phyloP scores from a whole-genome alignment of 2,113 vertebrate species.

The Lamprologus ornatipinnis region DNA sequence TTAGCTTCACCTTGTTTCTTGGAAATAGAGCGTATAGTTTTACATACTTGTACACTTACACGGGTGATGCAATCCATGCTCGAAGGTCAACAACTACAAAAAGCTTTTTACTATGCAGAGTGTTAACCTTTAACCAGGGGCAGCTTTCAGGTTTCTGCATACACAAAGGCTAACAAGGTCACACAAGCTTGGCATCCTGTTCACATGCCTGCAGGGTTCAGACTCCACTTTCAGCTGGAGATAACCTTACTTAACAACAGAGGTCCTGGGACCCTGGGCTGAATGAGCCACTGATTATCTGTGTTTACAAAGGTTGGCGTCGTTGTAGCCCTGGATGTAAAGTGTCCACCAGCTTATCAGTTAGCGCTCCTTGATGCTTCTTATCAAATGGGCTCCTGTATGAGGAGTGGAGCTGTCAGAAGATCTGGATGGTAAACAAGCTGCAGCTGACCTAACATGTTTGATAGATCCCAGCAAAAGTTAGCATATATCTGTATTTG shows the following conservation, averaged over 20 bases:
- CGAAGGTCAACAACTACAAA: slow-evolving; percentile 39
- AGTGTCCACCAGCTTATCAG: slow-evolving; percentile 43
- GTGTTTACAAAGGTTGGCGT: slow-evolving; percentile 46
- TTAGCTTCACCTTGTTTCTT: neutral
- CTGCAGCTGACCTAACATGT: neutral
- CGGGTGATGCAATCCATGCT: neutral
- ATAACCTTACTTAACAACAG: slow-evolving; percentile 54
- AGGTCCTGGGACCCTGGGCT: slow-evolving; percentile 28
- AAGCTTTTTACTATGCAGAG: slow-evolving; percentile 8
- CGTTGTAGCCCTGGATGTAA: neutral
- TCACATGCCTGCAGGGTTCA: slow-evolving; percentile 41
- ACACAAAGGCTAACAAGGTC: slow-evolving; percentile 52
- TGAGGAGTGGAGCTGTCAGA: slow-evolving; percentile 25
- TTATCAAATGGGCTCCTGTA: slow-evolving; percentile 2
- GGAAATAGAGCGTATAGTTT: neutral
- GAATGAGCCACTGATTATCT: slow-evolving; percentile 56
- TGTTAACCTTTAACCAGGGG: slow-evolving; percentile 60
- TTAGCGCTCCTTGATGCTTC: slow-evolving; percentile 2
- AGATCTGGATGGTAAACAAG: slow-evolving; percentile 23
- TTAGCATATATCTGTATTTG: neutral
- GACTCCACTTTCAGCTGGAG: slow-evolving; percentile 36
- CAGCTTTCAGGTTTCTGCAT: slow-evolving; percentile 31
- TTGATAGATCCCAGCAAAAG: neutral
- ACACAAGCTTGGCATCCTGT: slow-evolving; percentile 8
- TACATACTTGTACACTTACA: neutral